A percentile compares a stretch with the other conserved stretches of the same genome.
These are phyloP conservation scores for Timandra comae DNA, from an alignment of 2,888 invertebrate species.

Conservation along the genomic window DNA sequence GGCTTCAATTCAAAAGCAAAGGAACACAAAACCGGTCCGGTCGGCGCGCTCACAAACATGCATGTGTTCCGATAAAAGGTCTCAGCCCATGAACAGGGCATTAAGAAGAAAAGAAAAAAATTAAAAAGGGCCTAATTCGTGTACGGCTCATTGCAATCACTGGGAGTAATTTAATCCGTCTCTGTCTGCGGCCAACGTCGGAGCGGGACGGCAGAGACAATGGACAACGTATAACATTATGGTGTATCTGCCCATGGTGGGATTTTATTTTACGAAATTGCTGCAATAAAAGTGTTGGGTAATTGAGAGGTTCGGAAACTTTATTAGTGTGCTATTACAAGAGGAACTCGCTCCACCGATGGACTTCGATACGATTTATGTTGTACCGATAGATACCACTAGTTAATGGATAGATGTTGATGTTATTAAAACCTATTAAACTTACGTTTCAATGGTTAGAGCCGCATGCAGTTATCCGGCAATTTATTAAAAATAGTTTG, in stretches of 20 bases:
- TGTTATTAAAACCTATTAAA: too few species aligned
- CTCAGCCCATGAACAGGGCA: conserved; percentile 69
- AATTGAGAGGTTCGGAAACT: conserved; percentile 61
- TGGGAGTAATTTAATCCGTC: conserved; percentile 61
- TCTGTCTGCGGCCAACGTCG: conserved; percentile 30
- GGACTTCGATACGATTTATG: conserved; percentile 7
- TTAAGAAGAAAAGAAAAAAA: conserved; percentile 60
- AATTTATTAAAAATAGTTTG: too few species aligned
- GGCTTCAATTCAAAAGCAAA: conserved; percentile 64
- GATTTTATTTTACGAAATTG: conserved; percentile 66
- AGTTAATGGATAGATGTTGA: too few species aligned
- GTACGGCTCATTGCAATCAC: conserved; percentile 72
- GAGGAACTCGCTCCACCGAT: conserved; percentile 5
- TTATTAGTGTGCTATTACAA: conserved; percentile 33
- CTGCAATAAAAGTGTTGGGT: conserved; percentile 64
- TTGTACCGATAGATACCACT: too few species aligned
- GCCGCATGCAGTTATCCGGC: too few species aligned
- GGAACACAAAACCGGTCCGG: conserved; percentile 62
- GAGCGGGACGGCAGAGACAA: conserved; percentile 42
- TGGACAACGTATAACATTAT: conserved; percentile 64
- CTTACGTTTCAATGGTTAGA: too few species aligned
- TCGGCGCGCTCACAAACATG: conserved; percentile 61
- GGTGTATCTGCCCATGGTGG: conserved; percentile 61
- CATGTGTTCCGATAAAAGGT: conserved; percentile 72
- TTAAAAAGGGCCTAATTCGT: conserved; percentile 68